Evolutionary conservation across 2,888 invertebrate species (phyloP).

Genomic region (Thecophora atra): DNA sequence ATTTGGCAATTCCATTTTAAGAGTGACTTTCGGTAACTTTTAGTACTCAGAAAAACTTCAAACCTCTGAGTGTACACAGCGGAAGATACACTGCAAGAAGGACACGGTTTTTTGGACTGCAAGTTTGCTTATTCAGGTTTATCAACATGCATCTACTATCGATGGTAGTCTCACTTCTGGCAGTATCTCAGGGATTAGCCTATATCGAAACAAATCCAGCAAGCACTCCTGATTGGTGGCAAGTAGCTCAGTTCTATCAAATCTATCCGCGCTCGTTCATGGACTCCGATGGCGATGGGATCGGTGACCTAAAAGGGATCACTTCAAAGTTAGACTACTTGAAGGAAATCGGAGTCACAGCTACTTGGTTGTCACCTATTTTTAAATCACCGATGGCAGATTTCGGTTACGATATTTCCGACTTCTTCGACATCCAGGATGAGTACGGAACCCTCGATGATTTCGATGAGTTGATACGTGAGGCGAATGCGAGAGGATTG

Average conservation of each 20-base stretch:
- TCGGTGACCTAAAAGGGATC: conserved; percentile 83
- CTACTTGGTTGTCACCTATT: conserved; percentile 79
- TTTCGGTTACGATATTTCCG: conserved; percentile 81
- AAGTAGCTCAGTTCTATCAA: conserved; percentile 83
- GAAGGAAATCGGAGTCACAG: conserved; percentile 73
- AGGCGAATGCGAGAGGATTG: conserved; percentile 68
- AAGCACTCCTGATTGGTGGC: conserved; percentile 74
- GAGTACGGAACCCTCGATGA: conserved; percentile 77
- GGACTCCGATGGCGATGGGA: conserved; percentile 83
- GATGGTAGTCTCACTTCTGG: neutral
- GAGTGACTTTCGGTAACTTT: too few relatives aligned
- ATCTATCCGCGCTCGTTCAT: conserved; percentile 86
- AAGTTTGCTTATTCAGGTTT: too few relatives aligned
- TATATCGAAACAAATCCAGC: neutral
- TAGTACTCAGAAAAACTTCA: too few relatives aligned
- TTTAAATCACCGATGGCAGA: conserved; percentile 80
- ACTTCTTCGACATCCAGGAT: conserved; percentile 74
- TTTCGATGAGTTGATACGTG: conserved; percentile 71
- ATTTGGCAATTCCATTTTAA: too few relatives aligned
- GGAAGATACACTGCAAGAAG: too few relatives aligned
- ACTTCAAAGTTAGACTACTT: conserved; percentile 68
- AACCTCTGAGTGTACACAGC: too few relatives aligned
- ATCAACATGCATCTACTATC: neutral
- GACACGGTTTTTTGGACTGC: too few relatives aligned
- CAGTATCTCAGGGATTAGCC: neutral